Evolutionary conservation across 2,888 invertebrate species (phyloP).

Genomic region (Catocala fraxini): DNA sequence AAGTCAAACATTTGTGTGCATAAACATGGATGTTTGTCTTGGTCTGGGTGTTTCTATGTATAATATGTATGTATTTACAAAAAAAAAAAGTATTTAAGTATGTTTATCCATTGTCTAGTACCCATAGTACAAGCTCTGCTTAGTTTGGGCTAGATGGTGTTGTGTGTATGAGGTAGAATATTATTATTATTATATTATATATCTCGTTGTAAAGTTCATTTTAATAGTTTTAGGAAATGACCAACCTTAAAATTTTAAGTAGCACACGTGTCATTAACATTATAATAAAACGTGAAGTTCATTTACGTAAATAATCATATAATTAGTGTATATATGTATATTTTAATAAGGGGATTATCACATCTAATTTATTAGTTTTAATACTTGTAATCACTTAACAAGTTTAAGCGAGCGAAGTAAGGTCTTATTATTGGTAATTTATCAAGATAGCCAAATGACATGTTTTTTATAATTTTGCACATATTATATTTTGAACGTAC

Average conservation of each 20-base stretch:
- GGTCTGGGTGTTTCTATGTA: no score
- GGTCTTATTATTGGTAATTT: slow-evolving; percentile 39
- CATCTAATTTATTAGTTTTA: slow-evolving; percentile 34
- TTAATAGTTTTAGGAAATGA: slow-evolving; percentile 15
- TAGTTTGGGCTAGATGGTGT: no score
- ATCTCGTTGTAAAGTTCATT: background rate
- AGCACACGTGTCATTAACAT: slow-evolving; percentile 6
- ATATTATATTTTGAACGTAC: slow-evolving; percentile 43
- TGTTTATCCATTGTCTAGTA: no score
- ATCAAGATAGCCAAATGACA: slow-evolving; percentile 38
- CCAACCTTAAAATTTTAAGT: background rate
- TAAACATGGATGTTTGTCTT: no score
- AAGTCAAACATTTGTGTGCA: no score
- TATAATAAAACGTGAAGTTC: slow-evolving; percentile 11
- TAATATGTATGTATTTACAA: no score
- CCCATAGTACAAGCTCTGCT: no score
- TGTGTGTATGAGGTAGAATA: no score
- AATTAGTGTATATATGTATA: slow-evolving; percentile 36
- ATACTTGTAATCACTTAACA: slow-evolving; percentile 25
- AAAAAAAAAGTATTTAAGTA: no score
- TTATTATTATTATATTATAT: no score
- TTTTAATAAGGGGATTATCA: slow-evolving; percentile 29
- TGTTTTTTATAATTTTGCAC: slow-evolving; percentile 23
- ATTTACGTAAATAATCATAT: slow-evolving; percentile 34
- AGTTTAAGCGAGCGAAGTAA: slow-evolving; percentile 28